These are phyloP conservation scores for Slavum lentiscoides DNA, from an alignment of 2,888 invertebrate genomes.

Conservation along the genomic window DNA sequence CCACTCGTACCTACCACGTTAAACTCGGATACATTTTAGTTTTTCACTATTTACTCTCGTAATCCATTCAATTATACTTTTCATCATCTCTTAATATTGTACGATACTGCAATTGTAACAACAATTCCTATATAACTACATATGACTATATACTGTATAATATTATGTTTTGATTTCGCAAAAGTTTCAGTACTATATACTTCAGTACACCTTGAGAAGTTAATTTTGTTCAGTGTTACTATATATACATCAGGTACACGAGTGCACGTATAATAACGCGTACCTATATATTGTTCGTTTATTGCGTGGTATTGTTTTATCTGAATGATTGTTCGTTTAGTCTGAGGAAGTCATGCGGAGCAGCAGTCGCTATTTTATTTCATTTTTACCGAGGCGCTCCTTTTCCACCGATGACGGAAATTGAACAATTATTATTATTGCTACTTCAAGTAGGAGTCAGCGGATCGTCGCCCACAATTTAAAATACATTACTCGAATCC, in stretches of 20 bases:
- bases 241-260: too few relatives aligned
- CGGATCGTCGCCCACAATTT: slow-evolving; percentile 40
- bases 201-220: not conserved
- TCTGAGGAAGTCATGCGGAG: slow-evolving; percentile 27
- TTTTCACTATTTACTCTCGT: too few relatives aligned
- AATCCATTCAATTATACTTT: too few relatives aligned
- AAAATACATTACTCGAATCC: slow-evolving; percentile 32
- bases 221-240: slow-evolving; percentile 1
- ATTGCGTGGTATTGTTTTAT: slow-evolving; percentile 27
- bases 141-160: too few relatives aligned
- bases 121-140: too few relatives aligned
- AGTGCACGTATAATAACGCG: not conserved
- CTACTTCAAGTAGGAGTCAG: slow-evolving; percentile 42
- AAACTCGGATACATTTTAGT: too few relatives aligned
- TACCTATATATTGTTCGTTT: slow-evolving; percentile 2
- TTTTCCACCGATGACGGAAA: slow-evolving; percentile 47
- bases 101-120: too few relatives aligned
- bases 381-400: slow-evolving; percentile 44
- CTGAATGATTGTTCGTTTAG: slow-evolving; percentile 28
- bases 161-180: too few relatives aligned
- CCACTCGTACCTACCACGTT: too few relatives aligned
- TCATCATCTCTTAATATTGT: too few relatives aligned
- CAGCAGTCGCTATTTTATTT: not conserved
- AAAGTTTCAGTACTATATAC: not conserved
- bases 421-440: slow-evolving; percentile 44